Evolutionary conservation across 53 echinoderm and acorn worm genomes (phyloP), one percentile per base, ranked within the genome.

Genomic region (Holothuria scabra): DNA sequence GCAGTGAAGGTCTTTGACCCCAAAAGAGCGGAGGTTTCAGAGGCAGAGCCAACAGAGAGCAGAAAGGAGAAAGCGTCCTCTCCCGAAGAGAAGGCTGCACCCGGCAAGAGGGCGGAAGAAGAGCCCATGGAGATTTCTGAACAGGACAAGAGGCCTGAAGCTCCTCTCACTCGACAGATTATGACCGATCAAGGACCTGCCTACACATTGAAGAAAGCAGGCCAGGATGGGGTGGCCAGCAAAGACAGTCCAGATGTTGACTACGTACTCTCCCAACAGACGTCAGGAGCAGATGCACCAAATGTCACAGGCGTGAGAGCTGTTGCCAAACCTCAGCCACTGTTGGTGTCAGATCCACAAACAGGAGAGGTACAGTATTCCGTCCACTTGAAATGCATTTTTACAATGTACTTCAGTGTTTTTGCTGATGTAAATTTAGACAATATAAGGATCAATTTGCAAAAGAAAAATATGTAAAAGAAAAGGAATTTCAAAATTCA

Each of bases 111-210:
- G 25, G 60, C 67, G 16, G 46, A 59, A 28, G 61, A 48, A 69
- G 35, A 52, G 24, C 75, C 52, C 46, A 64, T 44, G 20, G 82
- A 83, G 37, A 52, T 60, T 13, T 60, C 72, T 29, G 66, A 29
- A 24, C 83, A 44, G 64, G 81, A 72, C 48, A 46, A 74, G 74
- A 38, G 5, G 48, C 35, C 34, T n/a, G 74, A 74, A 41, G 28
- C 44, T 22, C 90, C 93, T 67, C 65, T 90, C 58, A 38, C 82
- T 18, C 70, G 87, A 32, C 95, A 95, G 29, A 56, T 95, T 69
- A 81, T 92, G 0, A 95, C 95, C 59, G 84, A 95, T 60, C 76
- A 86, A 22, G 95, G 95, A 81, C 92, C 90, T 67, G 95, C 92
- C 19, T 95, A 90, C 74, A 84, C 87, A 28, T 83, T 95, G n/a